These are phyloP conservation scores for Magallana nippona DNA, from an alignment of 2,888 invertebrate genomes.

Conservation along the genomic window DNA sequence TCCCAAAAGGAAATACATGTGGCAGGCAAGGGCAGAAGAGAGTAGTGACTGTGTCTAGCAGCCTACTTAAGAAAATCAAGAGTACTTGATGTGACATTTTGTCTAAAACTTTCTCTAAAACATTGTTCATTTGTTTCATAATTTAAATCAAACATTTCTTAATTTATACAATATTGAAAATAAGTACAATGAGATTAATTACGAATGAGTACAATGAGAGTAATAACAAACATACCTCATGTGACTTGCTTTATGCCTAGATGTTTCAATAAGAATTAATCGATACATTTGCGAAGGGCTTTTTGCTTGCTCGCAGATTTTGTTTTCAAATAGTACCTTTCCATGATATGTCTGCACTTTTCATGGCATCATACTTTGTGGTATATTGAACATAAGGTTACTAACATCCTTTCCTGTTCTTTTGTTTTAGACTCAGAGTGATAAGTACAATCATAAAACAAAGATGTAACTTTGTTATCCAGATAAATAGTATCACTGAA, in stretches of 20 bases:
- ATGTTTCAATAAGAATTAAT: too few relatives aligned
- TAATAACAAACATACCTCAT: too few relatives aligned
- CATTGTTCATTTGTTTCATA: too few relatives aligned
- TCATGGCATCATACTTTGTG: slow-evolving; percentile 28
- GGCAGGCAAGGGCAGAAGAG: neutral
- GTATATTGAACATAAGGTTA: neutral
- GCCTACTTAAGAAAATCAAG: slow-evolving; percentile 9
- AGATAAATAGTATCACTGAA: slow-evolving; percentile 2
- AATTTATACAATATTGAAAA: too few relatives aligned
- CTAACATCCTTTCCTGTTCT: neutral
- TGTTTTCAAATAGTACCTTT: neutral
- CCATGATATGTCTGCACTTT: slow-evolving; percentile 34
- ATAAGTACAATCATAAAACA: too few relatives aligned
- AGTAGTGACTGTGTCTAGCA: neutral
- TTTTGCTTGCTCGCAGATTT: slow-evolving; percentile 22
- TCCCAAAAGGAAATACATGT: slow-evolving; percentile 1
- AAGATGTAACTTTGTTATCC: neutral
- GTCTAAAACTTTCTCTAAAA: too few relatives aligned
- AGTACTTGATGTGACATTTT: too few relatives aligned
- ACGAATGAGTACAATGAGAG: too few relatives aligned
- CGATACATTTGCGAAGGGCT: slow-evolving; percentile 25
- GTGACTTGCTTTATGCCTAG: too few relatives aligned
- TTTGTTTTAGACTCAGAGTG: neutral
- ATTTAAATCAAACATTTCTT: too few relatives aligned
- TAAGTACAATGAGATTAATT: too few relatives aligned